phyloP scores from a whole-genome alignment of 2,113 vertebrate genomes.

The Epinephelus fuscoguttatus region DNA sequence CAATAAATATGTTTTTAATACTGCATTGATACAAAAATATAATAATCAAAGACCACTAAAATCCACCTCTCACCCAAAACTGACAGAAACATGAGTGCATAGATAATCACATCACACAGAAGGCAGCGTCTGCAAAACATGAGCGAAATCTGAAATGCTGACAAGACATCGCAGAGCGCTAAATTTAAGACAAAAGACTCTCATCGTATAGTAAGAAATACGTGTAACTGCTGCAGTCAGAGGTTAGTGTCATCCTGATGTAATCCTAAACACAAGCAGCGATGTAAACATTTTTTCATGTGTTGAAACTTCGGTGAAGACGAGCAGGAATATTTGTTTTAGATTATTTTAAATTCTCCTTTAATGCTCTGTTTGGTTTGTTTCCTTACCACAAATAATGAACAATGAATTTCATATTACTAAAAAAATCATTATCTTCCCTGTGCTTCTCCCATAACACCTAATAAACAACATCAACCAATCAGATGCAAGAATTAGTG shows the following conservation, averaged over 20 bases:
- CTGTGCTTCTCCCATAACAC: background rate
- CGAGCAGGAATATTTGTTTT: background rate
- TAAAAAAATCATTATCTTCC: background rate
- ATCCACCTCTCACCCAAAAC: slow-evolving; percentile 15
- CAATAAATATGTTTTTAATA: slow-evolving; percentile 76
- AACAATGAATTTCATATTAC: background rate
- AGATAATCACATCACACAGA: slow-evolving; percentile 42
- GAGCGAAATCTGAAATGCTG: background rate
- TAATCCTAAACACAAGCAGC: background rate
- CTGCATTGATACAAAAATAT: slow-evolving; percentile 77
- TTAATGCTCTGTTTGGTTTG: background rate
- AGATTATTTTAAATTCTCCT: slow-evolving; percentile 6
- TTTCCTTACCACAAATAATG: background rate
- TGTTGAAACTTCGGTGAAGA: background rate
- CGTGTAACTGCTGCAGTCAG: background rate
- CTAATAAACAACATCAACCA: background rate
- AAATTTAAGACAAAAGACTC: slow-evolving; percentile 20
- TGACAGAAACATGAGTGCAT: slow-evolving; percentile 58
- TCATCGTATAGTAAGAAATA: background rate
- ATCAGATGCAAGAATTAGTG: background rate
- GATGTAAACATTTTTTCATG: slow-evolving; percentile 10
- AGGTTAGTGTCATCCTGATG: background rate
- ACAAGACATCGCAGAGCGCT: background rate
- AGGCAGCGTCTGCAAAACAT: slow-evolving; percentile 35
- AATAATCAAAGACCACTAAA: slow-evolving; percentile 49